A percentile compares a stretch with the other conserved stretches of the same genome.
Conservation (phyloP, 2,113 vertebrate genomes). For the Silurus glanis region DNA sequence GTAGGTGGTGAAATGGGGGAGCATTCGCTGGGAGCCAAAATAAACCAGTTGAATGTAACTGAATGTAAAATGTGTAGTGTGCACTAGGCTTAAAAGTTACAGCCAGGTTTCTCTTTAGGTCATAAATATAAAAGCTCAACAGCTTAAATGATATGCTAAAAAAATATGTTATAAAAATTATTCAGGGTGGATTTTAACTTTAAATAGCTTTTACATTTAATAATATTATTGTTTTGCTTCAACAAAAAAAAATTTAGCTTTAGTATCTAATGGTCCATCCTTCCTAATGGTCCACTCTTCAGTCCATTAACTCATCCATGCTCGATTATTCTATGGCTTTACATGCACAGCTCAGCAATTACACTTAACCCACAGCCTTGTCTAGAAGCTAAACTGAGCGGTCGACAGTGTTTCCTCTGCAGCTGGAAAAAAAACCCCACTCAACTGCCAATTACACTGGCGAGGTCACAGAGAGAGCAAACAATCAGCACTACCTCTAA, state of each 20-base stretch:
- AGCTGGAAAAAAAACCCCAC: not conserved
- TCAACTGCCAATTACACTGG: constrained; percentile 27
- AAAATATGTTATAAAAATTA: not conserved
- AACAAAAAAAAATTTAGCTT: not conserved
- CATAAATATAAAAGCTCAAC: no score
- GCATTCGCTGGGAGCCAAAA: not conserved
- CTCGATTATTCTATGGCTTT: constrained; percentile 7
- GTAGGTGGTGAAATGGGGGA: not conserved
- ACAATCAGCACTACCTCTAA: constrained; percentile 37
- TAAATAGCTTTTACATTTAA: not conserved
- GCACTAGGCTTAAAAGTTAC: not conserved
- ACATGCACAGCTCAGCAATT: not conserved
- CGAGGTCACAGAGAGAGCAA: constrained; percentile 29
- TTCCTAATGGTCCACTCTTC: not conserved
- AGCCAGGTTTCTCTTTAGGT: not conserved
- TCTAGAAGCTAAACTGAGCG: constrained; percentile 24
- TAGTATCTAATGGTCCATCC: not conserved
- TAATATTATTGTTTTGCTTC: not conserved
- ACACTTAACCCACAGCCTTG: constrained; percentile 25
- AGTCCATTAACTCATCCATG: constrained; percentile 29
- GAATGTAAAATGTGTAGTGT: not conserved
- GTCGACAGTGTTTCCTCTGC: constrained; percentile 25
- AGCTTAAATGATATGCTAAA: not conserved
- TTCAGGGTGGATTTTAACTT: not conserved
- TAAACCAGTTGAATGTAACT: not conserved